Evolutionary conservation across 2,797 vertebrate genomes (phyloP).

Genomic region (Leptoclinus maculatus): DNA sequence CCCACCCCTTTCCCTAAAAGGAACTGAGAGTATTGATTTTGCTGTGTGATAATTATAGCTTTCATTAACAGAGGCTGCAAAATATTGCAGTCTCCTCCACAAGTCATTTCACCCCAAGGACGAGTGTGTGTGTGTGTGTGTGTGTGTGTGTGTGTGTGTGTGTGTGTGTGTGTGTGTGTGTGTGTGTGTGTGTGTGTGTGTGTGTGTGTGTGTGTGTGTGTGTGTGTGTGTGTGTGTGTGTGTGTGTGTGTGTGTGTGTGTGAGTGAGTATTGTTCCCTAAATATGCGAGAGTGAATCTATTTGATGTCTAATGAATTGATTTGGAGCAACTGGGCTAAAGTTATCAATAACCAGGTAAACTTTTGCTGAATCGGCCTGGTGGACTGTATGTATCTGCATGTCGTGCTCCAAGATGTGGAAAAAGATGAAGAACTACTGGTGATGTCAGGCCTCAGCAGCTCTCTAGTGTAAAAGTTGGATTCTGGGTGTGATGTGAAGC

Average conservation of each 20-base stretch:
- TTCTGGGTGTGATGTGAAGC: background rate
- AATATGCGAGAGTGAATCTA: slow-evolving; percentile 37
- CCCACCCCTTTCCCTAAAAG: slow-evolving; percentile 31
- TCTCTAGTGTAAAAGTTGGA: background rate
- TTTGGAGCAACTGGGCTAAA: slow-evolving; percentile 21
- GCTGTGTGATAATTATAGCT: slow-evolving; percentile 70
- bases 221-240: background rate
- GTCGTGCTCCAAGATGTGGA: background rate
- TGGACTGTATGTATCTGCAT: background rate
- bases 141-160: background rate
- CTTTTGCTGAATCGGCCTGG: slow-evolving; percentile 23
- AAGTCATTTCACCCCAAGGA: slow-evolving; percentile 53
- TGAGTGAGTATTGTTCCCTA: background rate
- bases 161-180: background rate
- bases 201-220: background rate
- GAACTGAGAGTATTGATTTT: slow-evolving; percentile 67
- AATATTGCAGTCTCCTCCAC: slow-evolving; percentile 45
- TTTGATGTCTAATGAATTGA: slow-evolving; percentile 26
- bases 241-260: no score
- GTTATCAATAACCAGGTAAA: slow-evolving; percentile 28
- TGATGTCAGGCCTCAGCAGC: background rate
- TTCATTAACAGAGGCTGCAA: slow-evolving; percentile 64
- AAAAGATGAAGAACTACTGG: background rate
- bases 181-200: no score
- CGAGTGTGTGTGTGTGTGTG: slow-evolving; percentile 1